Evolutionary conservation across 2,113 vertebrate species (phyloP), one percentile per base, ranked within the genome.

Genomic region (Notothenia rossii): DNA sequence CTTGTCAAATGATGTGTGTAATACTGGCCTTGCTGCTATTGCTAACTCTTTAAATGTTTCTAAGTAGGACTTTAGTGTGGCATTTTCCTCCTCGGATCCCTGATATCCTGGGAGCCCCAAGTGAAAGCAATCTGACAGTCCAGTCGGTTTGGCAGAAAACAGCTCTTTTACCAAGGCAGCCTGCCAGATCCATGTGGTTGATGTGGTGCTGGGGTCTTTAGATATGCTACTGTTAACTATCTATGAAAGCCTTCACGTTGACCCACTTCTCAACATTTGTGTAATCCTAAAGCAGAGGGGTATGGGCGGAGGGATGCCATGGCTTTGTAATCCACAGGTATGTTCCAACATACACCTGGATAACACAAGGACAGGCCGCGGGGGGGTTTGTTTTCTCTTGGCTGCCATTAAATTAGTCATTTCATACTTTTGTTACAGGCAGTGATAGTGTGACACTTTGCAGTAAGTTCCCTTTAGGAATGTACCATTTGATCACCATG

Each of bases 181-280:
- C 72, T 81, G 84, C 87, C 92, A 92, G 72, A 84, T 79, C 63
- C 71, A 66, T 88, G 87, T 84, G 90, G 79, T 87, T 1, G 61
- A 64, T 82, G 72, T 83, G 88, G 69, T 80, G 61, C 43, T 18
- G 83, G 89, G 84, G 87, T 89, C 88, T 83, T 77, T 72, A 77
- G 88, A 81, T 77, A 77, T 51, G 82, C 81, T 88, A 71, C 87
- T 87, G 89, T 89, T 91, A 76, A 86, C 75, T 80, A 79, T 71
- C 75, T 80, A 79, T 71, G 84, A 69, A 84, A 14, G 46, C 79
- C 67, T 85, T 87, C 63, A 58, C 50, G 40, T 89, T 90, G 89
- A 92, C 89, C 93, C 84, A 90, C 89, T 91, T 93, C 86, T 91
- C 71, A 85, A 84, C 77, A 83, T 90, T 90, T 85, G 89, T 92